phyloP scores from a whole-genome alignment of 1,140 invertebrate genomes.

The Cydia strobilella region DNA sequence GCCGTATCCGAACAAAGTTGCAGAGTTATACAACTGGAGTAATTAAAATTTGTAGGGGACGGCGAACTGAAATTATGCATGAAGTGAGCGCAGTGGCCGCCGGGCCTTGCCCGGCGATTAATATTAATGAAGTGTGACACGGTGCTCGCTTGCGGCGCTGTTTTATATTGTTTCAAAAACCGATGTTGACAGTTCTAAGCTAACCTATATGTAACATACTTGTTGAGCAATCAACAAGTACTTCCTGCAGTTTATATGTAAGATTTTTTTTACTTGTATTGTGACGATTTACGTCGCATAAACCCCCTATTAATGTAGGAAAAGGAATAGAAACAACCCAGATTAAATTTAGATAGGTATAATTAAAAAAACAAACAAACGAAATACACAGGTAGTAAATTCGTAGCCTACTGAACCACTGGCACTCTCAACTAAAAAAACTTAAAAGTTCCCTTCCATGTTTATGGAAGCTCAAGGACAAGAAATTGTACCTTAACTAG shows the following conservation, averaged over 20 bases:
- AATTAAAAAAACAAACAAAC: no score
- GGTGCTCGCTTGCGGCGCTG: constrained; percentile 53
- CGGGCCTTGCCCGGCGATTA: constrained; percentile 60
- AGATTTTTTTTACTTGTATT: not conserved
- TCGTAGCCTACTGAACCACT: no score
- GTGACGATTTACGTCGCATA: no score
- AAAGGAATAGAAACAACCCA: no score
- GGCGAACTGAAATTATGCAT: constrained; percentile 68
- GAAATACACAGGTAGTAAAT: no score
- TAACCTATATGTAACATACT: constrained; percentile 52
- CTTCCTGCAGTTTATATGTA: not conserved
- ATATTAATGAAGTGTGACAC: constrained; percentile 74
- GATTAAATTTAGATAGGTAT: no score
- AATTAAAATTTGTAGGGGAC: constrained; percentile 65
- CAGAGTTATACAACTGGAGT: constrained; percentile 51
- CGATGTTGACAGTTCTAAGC: constrained; percentile 60
- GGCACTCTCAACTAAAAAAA: no score
- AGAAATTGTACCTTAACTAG: no score
- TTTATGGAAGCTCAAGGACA: no score
- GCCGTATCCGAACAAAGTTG: constrained; percentile 50
- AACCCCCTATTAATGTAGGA: no score
- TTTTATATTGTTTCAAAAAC: constrained; percentile 39
- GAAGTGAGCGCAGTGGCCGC: constrained; percentile 63
- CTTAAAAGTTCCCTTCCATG: no score
- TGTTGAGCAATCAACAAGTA: constrained; percentile 48